These are phyloP conservation scores for Muscidifurax raptorellus DNA, from an alignment of 1,140 invertebrate species.

Conservation along the genomic window DNA sequence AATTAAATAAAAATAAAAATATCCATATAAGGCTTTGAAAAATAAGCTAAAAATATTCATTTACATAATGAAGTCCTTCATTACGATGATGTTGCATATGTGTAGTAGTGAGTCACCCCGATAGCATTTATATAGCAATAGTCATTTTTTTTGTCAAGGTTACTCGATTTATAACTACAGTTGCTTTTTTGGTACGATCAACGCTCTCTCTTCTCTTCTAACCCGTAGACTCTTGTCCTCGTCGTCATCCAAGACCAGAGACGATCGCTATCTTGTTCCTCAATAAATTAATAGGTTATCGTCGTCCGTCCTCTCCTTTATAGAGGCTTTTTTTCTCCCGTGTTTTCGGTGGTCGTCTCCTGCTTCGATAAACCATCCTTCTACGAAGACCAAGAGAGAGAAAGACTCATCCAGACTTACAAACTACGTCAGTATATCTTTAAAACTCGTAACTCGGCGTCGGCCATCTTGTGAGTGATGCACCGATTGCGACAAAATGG, in stretches of 20 bases:
- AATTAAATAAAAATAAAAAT: not conserved
- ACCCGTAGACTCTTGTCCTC: constrained; percentile 52
- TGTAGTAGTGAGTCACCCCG: not conserved
- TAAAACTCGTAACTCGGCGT: not conserved
- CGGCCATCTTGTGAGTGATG: not conserved
- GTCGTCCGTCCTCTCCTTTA: not conserved
- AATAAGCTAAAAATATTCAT: not conserved
- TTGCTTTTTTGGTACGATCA: constrained; percentile 64
- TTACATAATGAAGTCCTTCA: not conserved
- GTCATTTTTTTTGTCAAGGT: not conserved
- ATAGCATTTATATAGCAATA: constrained; percentile 3
- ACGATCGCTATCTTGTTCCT: not conserved
- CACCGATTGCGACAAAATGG: not conserved
- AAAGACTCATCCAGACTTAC: not conserved
- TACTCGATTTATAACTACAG: constrained; percentile 27
- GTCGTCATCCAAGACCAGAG: not conserved
- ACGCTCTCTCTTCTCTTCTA: constrained; percentile 48
- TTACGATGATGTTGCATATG: constrained; percentile 3
- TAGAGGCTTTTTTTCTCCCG: not conserved
- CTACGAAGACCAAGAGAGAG: constrained; percentile 6
- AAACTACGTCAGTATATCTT: constrained; percentile 6
- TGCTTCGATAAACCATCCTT: not conserved
- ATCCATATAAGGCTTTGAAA: not conserved
- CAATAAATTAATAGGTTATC: constrained; percentile 36
- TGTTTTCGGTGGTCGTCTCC: constrained; percentile 15